Evolutionary conservation across 2,113 vertebrate genomes (phyloP).

Genomic region (Microcebus jonahi): DNA sequence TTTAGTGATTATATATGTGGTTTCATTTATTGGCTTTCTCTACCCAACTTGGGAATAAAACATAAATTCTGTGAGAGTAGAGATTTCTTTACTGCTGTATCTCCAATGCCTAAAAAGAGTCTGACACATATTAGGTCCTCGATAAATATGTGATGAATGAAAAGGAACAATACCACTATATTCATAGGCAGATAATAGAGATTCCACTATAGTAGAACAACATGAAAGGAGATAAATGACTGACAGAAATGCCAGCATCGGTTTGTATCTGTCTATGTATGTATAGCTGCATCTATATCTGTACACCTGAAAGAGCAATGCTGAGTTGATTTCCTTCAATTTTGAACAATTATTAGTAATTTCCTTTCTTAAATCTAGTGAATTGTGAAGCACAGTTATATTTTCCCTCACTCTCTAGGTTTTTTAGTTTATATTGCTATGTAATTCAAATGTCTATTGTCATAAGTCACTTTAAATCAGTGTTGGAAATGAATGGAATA

Average conservation of each 20-base stretch:
- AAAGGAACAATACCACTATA: neutral
- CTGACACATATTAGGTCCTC: neutral
- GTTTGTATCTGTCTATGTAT: neutral
- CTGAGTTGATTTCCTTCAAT: conserved; percentile 2
- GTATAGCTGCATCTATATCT: neutral
- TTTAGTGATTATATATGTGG: neutral
- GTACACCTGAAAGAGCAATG: neutral
- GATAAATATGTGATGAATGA: conserved; percentile 4
- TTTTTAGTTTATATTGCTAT: neutral
- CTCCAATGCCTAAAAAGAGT: neutral
- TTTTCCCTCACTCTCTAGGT: neutral
- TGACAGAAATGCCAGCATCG: neutral
- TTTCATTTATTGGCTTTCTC: neutral
- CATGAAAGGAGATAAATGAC: conserved; percentile 4
- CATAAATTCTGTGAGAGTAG: neutral
- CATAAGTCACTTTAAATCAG: conserved; percentile 8
- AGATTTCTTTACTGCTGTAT: neutral
- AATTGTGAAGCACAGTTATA: neutral
- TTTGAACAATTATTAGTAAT: conserved; percentile 14
- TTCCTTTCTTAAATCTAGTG: conserved; percentile 30
- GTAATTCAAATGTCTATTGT: conserved; percentile 26
- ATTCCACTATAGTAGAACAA: neutral
- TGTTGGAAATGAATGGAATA: conserved; percentile 6
- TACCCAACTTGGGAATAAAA: conserved; percentile 17
- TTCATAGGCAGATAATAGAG: neutral